These are phyloP conservation scores for Orestias chungarensis DNA, from an alignment of 2,797 vertebrate species.

Conservation along the genomic window DNA sequence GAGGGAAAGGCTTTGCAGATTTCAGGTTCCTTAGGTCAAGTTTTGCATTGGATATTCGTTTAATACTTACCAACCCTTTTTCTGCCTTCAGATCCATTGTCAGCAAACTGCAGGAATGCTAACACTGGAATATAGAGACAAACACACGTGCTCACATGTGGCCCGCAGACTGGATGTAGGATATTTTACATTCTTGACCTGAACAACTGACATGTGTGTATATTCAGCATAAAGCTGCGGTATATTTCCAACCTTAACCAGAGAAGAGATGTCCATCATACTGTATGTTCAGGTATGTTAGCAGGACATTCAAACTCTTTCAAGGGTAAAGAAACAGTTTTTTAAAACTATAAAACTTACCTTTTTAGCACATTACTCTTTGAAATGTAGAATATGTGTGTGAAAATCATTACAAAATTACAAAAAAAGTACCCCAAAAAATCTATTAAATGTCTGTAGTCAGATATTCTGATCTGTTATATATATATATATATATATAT, in stretches of 20 bases:
- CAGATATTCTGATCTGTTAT: background rate
- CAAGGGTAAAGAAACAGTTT: too few relatives aligned
- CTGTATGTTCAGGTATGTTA: too few relatives aligned
- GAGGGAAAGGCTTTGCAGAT: constrained; percentile 61
- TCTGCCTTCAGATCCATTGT: constrained; percentile 59
- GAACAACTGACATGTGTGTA: constrained; percentile 24
- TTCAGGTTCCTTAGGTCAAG: constrained; percentile 75
- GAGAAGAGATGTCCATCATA: too few relatives aligned
- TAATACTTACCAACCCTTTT: too few relatives aligned
- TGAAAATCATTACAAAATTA: background rate
- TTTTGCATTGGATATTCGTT: too few relatives aligned
- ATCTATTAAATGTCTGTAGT: background rate
- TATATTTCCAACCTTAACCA: too few relatives aligned
- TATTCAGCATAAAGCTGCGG: too few relatives aligned
- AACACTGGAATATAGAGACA: constrained; percentile 64
- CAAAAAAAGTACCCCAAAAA: background rate
- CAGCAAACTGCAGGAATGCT: constrained; percentile 71
- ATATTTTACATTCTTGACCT: constrained; percentile 68
- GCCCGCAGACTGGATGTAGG: constrained; percentile 63
- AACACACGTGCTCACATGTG: constrained; percentile 58
- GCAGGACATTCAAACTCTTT: too few relatives aligned
- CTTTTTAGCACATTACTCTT: too few relatives aligned
- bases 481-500: too few relatives aligned
- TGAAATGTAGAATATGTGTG: too few relatives aligned
- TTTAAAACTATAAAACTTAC: too few relatives aligned